Percentiles rank a stretch among this genome's conserved stretches.
Evolutionary conservation across 1,140 invertebrate genomes (phyloP).

Genomic region (Stegodyphus dumicola): DNA sequence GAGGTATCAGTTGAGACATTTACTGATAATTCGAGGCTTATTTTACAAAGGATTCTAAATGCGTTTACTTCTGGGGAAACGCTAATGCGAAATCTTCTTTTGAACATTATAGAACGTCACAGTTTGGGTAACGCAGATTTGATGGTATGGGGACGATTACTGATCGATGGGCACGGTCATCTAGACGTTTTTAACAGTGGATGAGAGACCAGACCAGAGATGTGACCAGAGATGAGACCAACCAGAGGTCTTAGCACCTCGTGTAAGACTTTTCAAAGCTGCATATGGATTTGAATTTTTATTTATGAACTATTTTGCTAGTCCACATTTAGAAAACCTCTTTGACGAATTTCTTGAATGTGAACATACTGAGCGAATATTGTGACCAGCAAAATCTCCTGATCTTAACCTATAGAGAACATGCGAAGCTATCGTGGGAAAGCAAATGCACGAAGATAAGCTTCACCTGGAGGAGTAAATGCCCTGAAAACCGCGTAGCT

Average conservation of each 20-base stretch:
- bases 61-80: neutral
- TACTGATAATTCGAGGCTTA: neutral
- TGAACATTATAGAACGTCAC: neutral
- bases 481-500: neutral
- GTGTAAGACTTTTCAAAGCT: neutral
- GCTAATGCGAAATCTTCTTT: neutral
- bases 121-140: neutral
- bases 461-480: neutral
- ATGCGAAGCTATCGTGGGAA: neutral
- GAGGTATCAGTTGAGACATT: neutral
- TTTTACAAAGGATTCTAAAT: neutral
- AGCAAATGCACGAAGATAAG: neutral
- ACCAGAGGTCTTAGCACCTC: neutral
- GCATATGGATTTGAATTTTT: neutral
- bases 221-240: neutral
- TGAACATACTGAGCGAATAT: neutral
- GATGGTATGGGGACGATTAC: neutral
- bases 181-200: neutral
- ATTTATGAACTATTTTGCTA: neutral
- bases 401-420: neutral
- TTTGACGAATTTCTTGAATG: neutral
- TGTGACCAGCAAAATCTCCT: neutral
- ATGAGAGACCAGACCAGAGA: too few species aligned
- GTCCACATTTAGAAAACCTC: neutral
- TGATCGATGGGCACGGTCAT: neutral